Evolutionary conservation across 2,888 invertebrate genomes (phyloP).

Genomic region (Cabera pusaria): DNA sequence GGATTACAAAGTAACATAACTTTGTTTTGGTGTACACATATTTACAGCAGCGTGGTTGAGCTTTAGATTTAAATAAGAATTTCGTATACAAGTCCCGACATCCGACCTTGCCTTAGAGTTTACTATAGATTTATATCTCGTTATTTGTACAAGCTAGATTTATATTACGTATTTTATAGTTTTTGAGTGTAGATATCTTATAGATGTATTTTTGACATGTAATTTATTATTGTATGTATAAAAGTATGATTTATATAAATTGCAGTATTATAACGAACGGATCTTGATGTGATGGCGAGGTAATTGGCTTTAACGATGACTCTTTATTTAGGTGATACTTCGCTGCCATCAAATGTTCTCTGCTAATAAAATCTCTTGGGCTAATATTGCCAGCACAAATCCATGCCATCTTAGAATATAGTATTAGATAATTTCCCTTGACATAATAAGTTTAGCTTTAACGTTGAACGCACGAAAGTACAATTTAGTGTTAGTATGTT

Average conservation of each 20-base stretch:
- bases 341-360: slow-evolving; percentile 10
- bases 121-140: slow-evolving; percentile 15
- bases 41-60: too few relatives aligned
- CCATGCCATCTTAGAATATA: slow-evolving; percentile 53
- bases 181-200: slow-evolving; percentile 29
- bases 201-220: slow-evolving; percentile 29
- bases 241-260: slow-evolving; percentile 20
- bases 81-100: slow-evolving; percentile 25
- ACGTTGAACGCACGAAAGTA: slow-evolving; percentile 63
- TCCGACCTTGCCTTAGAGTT: slow-evolving; percentile 44
- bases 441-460: slow-evolving; percentile 34
- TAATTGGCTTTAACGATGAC: slow-evolving; percentile 23
- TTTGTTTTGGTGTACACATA: too few relatives aligned
- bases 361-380: slow-evolving; percentile 17
- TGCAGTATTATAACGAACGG: slow-evolving; percentile 30
- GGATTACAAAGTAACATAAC: too few relatives aligned
- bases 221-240: slow-evolving; percentile 29
- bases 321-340: slow-evolving; percentile 21
- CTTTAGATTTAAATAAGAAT: too few relatives aligned
- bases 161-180: slow-evolving; percentile 16
- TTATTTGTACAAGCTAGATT: slow-evolving; percentile 17
- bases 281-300: slow-evolving; percentile 15
- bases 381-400: slow-evolving; percentile 41
- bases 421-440: slow-evolving; percentile 35
- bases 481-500: slow-evolving; percentile 67